Base-by-base conservation (phyloP, 2,797 vertebrate genomes). In the Enteromius radiatus region DNA sequence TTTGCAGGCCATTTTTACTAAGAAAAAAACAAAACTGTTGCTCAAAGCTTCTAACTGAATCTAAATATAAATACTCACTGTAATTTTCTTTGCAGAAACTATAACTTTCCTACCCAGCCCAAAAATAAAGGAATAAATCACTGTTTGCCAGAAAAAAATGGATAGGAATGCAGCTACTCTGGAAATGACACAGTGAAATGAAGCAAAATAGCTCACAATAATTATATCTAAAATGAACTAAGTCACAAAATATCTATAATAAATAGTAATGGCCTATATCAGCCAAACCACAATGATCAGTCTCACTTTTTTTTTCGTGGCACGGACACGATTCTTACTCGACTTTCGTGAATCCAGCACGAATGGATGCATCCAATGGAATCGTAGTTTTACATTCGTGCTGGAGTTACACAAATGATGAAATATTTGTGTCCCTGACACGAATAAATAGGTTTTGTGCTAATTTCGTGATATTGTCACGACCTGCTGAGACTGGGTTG, bases 121-220 rank as follows among this genome's bases (percentile, higher is more conserved):
- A 15, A n/a, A 74, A 74, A 36, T n/a, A 52, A 73, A 73, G 5
- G 17, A 73, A 52, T 33, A 52, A 52, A 33, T n/a, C 17, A 52
- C 28, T 28, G 5, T 63, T 33, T 52, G 45, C 17, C 69, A 49
- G 28, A 69, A 17, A 36, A 63, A 63, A 33, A 33, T 0, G 45
- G 26, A 26, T 49, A 71, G 4, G 38, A 19, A 71, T 71, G 4
- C 8, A 47, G 4, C 45, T 2, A 69, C 68, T 70, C 14, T 3
- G 41, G 7, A 70, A 45, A 45, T 45, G 7, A 17, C 26, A 7
- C 7, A 5, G 41, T 70, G 14, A 26, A 26, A 17, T 26, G 0
- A 28, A 28, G 7, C 14, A 10, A 26, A 45, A 23, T 68, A 28
- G 23, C 41, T 70, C 41, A 19, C 9, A 31, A 21, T 49, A 71